Base-by-base conservation (phyloP, 2,888 invertebrate species). In the Sarcophaga rosellei region DNA sequence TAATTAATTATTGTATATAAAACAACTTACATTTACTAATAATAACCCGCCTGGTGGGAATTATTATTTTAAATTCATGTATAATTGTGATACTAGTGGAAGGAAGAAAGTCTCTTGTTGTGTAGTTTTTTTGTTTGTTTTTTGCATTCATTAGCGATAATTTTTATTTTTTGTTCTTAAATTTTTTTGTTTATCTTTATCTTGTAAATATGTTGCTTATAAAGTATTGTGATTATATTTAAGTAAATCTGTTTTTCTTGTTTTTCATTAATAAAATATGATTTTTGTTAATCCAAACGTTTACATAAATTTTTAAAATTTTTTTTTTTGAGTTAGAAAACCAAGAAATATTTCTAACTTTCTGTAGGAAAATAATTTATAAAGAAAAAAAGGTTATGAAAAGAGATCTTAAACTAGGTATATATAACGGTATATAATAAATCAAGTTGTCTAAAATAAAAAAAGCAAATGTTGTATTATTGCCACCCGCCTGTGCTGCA, bases 401-500 rank as follows among this genome's bases (percentile, higher is more conserved):
- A 45, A 12, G 47, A 72, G 17, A 65, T 75, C 45, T 72, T 20
- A 72, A 44, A 47, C 61, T 63, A 44, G 45, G 10, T 35, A 8
- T 35, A 35, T 35, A 35, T 35, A 74, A 75, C 10, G 15, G 21
- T n/a, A 47, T 74, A 21, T 53, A 17, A 17, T 20, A 62, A 47
- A 72, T 59, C 53, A 12, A 70, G 35, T 65, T 65, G 53, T 68
- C n/a, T n/a, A 12, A 76, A 69, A 63, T 21, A 65, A 57, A 53
- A 72, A 45, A 21, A 47, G n/a, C 2, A n/a, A 61, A 17, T 70
- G 35, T 63, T 77, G n/a, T 23, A 74, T 63, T 61, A 20, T 80
- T 73, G 75, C 70, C 84, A 86, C 83, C 88, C 87, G 87, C 83
- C 85, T 83, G 85, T 82, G 82, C 79, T 86, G 86, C 88, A 86